These are phyloP conservation scores for Troglohyphantes excavatus DNA, from an alignment of 2,888 invertebrate genomes.

Conservation along the genomic window DNA sequence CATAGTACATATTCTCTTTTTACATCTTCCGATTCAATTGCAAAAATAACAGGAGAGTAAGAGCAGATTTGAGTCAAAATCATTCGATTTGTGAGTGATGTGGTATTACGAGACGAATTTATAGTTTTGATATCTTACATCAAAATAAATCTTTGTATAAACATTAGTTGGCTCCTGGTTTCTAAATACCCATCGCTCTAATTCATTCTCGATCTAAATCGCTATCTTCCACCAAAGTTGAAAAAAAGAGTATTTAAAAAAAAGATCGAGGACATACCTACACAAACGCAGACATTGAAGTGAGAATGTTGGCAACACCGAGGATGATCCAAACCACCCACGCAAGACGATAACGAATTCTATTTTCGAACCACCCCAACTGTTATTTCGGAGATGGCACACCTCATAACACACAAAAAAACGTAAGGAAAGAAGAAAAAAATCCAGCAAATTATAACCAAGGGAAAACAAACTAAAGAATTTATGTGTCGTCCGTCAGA, in stretches of 20 bases:
- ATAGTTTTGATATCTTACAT: not conserved
- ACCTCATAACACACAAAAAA: conserved; percentile 38
- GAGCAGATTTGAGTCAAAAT: too few relatives aligned
- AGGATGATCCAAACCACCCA: conserved; percentile 30
- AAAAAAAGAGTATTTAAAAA: not conserved
- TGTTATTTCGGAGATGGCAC: conserved; percentile 32
- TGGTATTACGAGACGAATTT: too few relatives aligned
- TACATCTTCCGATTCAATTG: too few relatives aligned
- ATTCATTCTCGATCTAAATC: conserved; percentile 6
- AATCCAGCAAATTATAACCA: too few relatives aligned
- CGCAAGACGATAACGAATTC: conserved; percentile 15
- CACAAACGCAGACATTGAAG: conserved; percentile 12
- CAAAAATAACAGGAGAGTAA: too few relatives aligned
- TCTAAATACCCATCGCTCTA: conserved; percentile 31
- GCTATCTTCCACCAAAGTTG: not conserved
- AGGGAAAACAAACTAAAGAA: conserved; percentile 25
- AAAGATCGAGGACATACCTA: conserved; percentile 4
- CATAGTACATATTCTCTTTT: too few relatives aligned
- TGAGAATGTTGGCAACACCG: not conserved
- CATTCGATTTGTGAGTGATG: too few relatives aligned
- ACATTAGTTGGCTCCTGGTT: conserved; percentile 8
- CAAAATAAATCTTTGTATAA: not conserved
- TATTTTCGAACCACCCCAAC: not conserved
- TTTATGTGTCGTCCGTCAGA: conserved; percentile 13
- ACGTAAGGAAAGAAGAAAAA: conserved; percentile 5